phyloP scores from a whole-genome alignment of 2,113 vertebrate genomes.

The Zapus hudsonius region DNA sequence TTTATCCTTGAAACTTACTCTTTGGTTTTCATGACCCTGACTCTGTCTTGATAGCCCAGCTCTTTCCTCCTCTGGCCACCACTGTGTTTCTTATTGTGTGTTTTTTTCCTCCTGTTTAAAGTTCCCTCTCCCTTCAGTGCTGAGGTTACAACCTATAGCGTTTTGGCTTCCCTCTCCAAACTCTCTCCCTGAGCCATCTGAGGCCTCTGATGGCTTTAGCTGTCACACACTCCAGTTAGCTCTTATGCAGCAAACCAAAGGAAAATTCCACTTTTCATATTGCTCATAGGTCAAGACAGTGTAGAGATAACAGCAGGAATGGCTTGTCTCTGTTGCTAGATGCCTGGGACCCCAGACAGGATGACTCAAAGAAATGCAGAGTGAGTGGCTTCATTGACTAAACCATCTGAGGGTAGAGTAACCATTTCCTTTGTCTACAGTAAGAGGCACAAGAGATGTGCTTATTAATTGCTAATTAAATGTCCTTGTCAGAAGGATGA shows the following conservation, averaged over 20 bases:
- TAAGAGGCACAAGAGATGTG: not conserved
- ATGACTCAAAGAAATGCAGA: not conserved
- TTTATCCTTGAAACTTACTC: slow-evolving; percentile 28
- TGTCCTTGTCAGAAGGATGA: not conserved
- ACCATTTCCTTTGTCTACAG: not conserved
- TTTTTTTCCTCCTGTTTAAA: not conserved
- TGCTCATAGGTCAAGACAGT: not conserved
- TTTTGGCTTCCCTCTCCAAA: not conserved
- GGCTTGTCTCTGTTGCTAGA: not conserved
- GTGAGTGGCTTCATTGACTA: not conserved
- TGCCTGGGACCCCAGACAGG: not conserved
- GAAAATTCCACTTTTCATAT: not conserved
- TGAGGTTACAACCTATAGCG: not conserved
- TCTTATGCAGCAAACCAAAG: not conserved
- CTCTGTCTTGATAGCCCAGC: not conserved
- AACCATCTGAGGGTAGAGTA: not conserved
- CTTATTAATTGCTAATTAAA: not conserved
- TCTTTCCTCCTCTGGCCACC: not conserved
- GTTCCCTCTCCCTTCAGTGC: not conserved
- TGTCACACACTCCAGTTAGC: not conserved
- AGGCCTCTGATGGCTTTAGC: not conserved
- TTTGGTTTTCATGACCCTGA: slow-evolving; percentile 6
- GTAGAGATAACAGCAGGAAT: not conserved
- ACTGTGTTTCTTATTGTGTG: not conserved
- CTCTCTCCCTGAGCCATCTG: not conserved